phyloP scores from a whole-genome alignment of 1,140 invertebrate species.

The Cyrtorhinus lividipennis region DNA sequence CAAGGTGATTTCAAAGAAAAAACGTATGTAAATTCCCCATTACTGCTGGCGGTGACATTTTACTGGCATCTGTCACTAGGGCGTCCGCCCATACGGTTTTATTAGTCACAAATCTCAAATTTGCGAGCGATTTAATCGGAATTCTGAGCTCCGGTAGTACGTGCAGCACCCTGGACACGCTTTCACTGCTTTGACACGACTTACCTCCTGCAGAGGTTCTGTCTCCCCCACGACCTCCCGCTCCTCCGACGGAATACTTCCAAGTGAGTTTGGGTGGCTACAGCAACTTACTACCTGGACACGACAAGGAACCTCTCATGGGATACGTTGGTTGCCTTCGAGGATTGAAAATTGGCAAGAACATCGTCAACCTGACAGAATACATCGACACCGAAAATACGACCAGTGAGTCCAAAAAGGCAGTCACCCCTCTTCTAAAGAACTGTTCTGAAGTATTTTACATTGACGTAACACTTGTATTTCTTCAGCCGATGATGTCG shows the following conservation, averaged over 20 bases:
- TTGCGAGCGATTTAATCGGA: too few relatives aligned
- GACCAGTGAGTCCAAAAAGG: conserved; percentile 37
- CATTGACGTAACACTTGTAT: background rate
- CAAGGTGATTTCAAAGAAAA: too few relatives aligned
- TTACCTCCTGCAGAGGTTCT: conserved; percentile 78
- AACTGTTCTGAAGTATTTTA: background rate
- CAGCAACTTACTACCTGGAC: conserved; percentile 51
- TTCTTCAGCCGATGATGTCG: background rate
- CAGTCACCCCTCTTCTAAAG: background rate
- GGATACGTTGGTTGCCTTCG: conserved; percentile 77
- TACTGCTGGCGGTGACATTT: too few relatives aligned
- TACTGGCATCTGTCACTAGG: too few relatives aligned
- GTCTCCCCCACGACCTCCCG: conserved; percentile 64
- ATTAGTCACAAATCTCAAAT: too few relatives aligned
- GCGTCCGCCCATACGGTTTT: too few relatives aligned
- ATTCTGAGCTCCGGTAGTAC: too few relatives aligned
- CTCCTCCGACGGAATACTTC: conserved; percentile 69
- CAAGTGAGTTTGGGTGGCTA: conserved; percentile 80
- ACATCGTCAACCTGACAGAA: conserved; percentile 56
- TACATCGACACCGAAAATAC: conserved; percentile 54
- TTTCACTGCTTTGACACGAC: too few relatives aligned
- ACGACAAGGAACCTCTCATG: conserved; percentile 41
- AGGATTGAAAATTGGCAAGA: conserved; percentile 71
- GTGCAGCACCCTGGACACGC: too few relatives aligned
- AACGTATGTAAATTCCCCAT: too few relatives aligned